phyloP scores from a whole-genome alignment of 2,888 invertebrate species.

The Tenthredo amoena region DNA sequence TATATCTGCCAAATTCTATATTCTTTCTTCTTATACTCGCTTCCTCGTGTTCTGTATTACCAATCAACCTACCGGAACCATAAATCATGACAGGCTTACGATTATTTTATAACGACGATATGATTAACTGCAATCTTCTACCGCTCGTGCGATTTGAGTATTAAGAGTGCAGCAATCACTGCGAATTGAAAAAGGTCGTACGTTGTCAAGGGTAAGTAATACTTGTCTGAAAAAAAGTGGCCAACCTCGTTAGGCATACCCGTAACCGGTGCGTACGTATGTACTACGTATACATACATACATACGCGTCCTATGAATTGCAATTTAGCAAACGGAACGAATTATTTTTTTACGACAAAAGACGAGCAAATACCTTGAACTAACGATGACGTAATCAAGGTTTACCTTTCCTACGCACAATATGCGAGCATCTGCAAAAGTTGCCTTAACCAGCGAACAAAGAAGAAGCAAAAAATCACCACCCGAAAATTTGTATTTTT shows the following conservation, averaged over 20 bases:
- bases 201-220: slow-evolving; percentile 30
- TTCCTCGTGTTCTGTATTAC: not conserved
- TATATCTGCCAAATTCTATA: not conserved
- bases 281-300: not conserved
- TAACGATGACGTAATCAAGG: slow-evolving; percentile 20
- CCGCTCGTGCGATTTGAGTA: not conserved
- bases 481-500: not conserved
- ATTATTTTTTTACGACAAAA: slow-evolving; percentile 34
- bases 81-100: not conserved
- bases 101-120: slow-evolving; percentile 1
- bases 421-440: not conserved
- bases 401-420: slow-evolving; percentile 22
- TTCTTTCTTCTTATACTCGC: not conserved
- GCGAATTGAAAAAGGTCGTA: slow-evolving; percentile 45
- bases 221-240: not conserved
- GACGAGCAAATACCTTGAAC: slow-evolving; percentile 22
- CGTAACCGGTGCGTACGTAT: not conserved
- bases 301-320: not conserved
- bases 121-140: slow-evolving; percentile 44
- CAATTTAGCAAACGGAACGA: slow-evolving; percentile 8
- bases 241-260: not conserved
- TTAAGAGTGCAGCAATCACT: slow-evolving; percentile 38
- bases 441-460: slow-evolving; percentile 11
- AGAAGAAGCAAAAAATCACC: not conserved
- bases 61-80: not conserved